A percentile compares a stretch with the other conserved stretches of the same genome.
These are phyloP conservation scores for Sakesphorus luctuosus DNA, from an alignment of 2,113 vertebrate species.

Conservation along the genomic window DNA sequence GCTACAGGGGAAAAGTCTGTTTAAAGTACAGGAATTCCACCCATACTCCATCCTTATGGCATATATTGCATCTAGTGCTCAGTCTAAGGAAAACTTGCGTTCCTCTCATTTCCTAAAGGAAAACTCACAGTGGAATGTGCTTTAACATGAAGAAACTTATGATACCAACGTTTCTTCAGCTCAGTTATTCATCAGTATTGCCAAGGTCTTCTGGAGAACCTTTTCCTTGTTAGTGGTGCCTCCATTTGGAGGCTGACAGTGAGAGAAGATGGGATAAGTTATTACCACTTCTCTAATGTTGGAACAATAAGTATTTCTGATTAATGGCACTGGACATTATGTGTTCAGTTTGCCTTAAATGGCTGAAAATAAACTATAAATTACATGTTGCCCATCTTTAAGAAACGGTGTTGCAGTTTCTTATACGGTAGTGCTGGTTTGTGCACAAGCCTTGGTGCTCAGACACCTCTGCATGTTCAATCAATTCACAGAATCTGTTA, in stretches of 20 bases:
- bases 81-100: not conserved
- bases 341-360: not conserved
- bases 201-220: not conserved
- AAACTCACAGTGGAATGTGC: not conserved
- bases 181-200: not conserved
- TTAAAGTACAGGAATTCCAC: not conserved
- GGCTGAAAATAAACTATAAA: not conserved
- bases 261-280: not conserved
- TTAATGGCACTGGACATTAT: not conserved
- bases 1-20: not conserved
- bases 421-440: not conserved
- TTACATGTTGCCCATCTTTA: not conserved
- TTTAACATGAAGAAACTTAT: not conserved
- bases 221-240: not conserved
- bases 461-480: accelerated
- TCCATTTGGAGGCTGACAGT: not conserved
- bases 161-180: not conserved
- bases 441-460: not conserved
- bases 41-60: accelerated
- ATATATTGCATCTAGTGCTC: not conserved
- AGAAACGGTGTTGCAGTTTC: not conserved
- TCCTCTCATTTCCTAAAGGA: not conserved
- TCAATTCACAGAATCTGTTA: not conserved
- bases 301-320: not conserved
- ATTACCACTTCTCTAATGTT: not conserved